Evolutionary conservation across 2,888 invertebrate species (phyloP).

Genomic region (Chaitophorus viminalis): DNA sequence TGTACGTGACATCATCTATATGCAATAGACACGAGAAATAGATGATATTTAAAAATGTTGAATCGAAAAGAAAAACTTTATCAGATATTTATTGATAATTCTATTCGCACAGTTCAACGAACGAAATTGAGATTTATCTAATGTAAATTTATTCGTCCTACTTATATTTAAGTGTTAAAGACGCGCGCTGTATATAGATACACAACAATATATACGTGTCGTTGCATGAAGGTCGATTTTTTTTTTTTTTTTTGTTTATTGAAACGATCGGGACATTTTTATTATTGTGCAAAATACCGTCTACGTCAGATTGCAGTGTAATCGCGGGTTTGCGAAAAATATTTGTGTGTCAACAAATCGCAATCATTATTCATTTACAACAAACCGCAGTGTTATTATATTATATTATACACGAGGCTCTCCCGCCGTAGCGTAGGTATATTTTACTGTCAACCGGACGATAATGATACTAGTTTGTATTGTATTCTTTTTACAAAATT

Average conservation of each 20-base stretch:
- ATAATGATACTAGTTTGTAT: neutral
- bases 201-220: no score
- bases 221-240: conserved; percentile 24
- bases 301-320: neutral
- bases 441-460: neutral
- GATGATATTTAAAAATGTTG: no score
- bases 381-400: conserved; percentile 41
- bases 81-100: no score
- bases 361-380: conserved; percentile 1
- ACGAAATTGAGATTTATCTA: neutral
- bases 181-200: no score
- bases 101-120: conserved; percentile 4
- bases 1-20: no score
- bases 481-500: neutral
- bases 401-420: neutral
- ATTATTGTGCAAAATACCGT: neutral
- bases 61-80: no score
- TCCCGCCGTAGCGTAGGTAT: neutral
- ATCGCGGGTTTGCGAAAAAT: conserved; percentile 6
- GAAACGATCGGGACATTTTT: conserved; percentile 11
- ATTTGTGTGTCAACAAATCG: conserved; percentile 36
- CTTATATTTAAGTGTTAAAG: neutral
- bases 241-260: neutral
- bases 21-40: no score
- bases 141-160: conserved; percentile 3